phyloP scores from a whole-genome alignment of 2,113 vertebrate genomes.

The Thunnus maccoyii region DNA sequence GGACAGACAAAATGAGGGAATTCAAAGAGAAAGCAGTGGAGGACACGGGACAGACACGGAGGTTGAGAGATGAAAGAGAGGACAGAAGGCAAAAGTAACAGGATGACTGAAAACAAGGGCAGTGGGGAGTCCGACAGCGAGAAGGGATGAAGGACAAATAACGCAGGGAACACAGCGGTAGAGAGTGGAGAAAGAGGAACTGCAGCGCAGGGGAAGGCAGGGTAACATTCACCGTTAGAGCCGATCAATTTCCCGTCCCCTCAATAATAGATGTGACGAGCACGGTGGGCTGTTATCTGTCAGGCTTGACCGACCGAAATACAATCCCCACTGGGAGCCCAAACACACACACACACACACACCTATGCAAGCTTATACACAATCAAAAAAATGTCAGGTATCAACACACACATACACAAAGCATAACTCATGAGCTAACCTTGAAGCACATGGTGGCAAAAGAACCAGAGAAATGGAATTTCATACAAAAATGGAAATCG shows the following conservation, averaged over 20 bases:
- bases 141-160: slow-evolving; percentile 43
- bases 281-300: slow-evolving; percentile 75
- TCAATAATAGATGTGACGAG: slow-evolving; percentile 85
- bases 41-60: background rate
- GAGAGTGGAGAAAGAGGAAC: slow-evolving; percentile 42
- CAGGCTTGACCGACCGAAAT: slow-evolving; percentile 72
- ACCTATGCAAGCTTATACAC: background rate
- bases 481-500: slow-evolving; percentile 32
- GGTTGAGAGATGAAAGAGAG: slow-evolving; percentile 13
- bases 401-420: slow-evolving; percentile 23
- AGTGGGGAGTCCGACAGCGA: slow-evolving; percentile 10
- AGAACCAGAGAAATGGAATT: slow-evolving; percentile 39
- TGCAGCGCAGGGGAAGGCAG: slow-evolving; percentile 48
- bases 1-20: background rate
- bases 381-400: slow-evolving; percentile 18
- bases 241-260: slow-evolving; percentile 79
- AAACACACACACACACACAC: slow-evolving; percentile 26
- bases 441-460: slow-evolving; percentile 33
- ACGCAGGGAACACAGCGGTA: slow-evolving; percentile 27
- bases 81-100: slow-evolving; percentile 27
- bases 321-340: slow-evolving; percentile 72
- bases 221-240: slow-evolving; percentile 69
- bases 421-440: slow-evolving; percentile 42
- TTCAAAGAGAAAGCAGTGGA: background rate
- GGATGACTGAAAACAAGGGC: slow-evolving; percentile 45